phyloP scores from a whole-genome alignment of 2,797 vertebrate genomes.

The Chlorospingus semifuscus region DNA sequence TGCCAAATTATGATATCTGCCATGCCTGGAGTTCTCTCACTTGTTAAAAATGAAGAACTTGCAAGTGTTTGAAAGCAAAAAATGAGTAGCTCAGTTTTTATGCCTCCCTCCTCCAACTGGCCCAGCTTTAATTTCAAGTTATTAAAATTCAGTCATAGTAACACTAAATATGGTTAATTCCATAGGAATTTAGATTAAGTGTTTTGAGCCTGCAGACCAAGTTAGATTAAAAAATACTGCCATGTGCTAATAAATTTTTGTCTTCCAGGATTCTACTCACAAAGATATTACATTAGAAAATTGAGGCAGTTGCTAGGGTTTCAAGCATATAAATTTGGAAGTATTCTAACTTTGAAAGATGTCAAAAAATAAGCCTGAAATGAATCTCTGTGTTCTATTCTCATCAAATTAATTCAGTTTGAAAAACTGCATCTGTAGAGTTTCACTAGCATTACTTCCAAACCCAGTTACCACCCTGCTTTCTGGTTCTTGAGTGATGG shows the following conservation, averaged over 20 bases:
- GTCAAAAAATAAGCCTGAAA: slow-evolving; percentile 31
- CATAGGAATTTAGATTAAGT: slow-evolving; percentile 19
- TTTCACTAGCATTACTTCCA: slow-evolving; percentile 47
- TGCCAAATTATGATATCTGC: background rate
- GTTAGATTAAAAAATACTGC: slow-evolving; percentile 25
- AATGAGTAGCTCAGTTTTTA: background rate
- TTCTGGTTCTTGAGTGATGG: slow-evolving; percentile 14
- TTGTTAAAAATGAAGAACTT: background rate
- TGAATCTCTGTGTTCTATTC: slow-evolving; percentile 40
- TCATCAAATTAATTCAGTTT: slow-evolving; percentile 54
- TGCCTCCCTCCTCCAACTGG: background rate
- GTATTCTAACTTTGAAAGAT: slow-evolving; percentile 34
- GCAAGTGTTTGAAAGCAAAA: background rate
- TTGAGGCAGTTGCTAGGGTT: slow-evolving; percentile 25
- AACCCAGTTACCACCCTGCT: background rate
- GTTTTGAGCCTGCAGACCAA: slow-evolving; percentile 31
- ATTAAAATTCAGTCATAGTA: slow-evolving; percentile 21
- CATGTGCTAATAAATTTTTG: slow-evolving; percentile 6
- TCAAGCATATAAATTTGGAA: slow-evolving; percentile 19
- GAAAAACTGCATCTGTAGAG: slow-evolving; percentile 44
- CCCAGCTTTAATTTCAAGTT: background rate
- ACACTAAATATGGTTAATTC: slow-evolving; percentile 36
- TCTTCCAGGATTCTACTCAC: background rate
- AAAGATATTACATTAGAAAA: slow-evolving; percentile 38
- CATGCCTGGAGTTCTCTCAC: background rate